Evolutionary conservation across 2,888 invertebrate genomes (phyloP), one percentile per base, ranked within the genome.

Genomic region (Drosophila lacicola): DNA sequence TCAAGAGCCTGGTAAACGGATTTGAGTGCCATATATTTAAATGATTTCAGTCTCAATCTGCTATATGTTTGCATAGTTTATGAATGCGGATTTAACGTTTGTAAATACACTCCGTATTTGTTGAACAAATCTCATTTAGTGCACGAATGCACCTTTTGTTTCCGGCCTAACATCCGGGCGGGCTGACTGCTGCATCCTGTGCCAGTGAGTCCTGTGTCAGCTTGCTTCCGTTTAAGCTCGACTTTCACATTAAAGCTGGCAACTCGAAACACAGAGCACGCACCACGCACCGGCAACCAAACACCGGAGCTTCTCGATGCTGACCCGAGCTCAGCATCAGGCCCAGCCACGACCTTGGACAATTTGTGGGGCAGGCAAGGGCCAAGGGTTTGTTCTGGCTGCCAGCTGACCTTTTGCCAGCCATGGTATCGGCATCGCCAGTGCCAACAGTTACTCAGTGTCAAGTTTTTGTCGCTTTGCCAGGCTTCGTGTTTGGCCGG

Each of bases 371-470:
- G 29, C 11, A 14, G 29, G 44, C 17, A 49, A 3, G 39, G 17
- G 29, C 19, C 41, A 46, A 29, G 29, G 45, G 25, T 36, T 21
- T 39, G 9, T 39, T 13, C 2, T 13, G 49, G 42, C 50, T 58
- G 58, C 44, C 51, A 51, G 17, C 34, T 34, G 51, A 14, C 33
- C 33, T 36, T 29, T 8, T 17, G 25, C 21, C 50, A 56, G 61
- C 61, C 65, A 54, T 71, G 67, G 56, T 47, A 39, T 39, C 14
- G 62, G 62, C 46, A 29, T 29, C 29, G 29, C 63, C 58, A 62
- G 47, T 58, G 50, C 70, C 64, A 67, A 74, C 70, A 70, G 74
- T 80, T 74, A 79, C 78, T 78, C 80, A 80, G 83, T 75, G 81
- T 75, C 83, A 73, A 67, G 51, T 66, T 70, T 70, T 73, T 70